Base-by-base conservation (phyloP, 2,888 invertebrate species). In the Orthonychiurus folsomi region DNA sequence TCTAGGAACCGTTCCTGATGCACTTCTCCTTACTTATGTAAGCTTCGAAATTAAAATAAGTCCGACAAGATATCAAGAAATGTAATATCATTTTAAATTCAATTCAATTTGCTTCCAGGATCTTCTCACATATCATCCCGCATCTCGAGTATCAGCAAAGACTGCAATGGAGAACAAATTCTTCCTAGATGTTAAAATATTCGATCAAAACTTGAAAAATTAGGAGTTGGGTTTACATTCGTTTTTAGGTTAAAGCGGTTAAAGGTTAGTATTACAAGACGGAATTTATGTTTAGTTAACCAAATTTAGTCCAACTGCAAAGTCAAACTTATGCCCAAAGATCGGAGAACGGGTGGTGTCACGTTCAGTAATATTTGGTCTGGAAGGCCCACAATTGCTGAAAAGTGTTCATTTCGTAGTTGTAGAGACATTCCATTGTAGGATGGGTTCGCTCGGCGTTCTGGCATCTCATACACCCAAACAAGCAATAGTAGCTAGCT, bases 121-220 rank as follows among this genome's bases (percentile, higher is more conserved):
- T 75, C 80, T 83, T 77, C 76, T 82, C 74, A 76, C 79, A 65
- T 84, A 82, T 75, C 79, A 82, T 69, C 83, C 84, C 23, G 74
- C 77, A n/a, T 72, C 76, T 28, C 76, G 84, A 62, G 78, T 83
- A 59, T 78, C 79, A 21, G 81, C 82, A 25, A 79, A 79, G 70
- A 76, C 75, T 48, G 80, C 81, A 9, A 74, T 83, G 63, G 73
- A 75, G n/a, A 82, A 83, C 72, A 75, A 76, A 1, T 84, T 80
- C 75, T 82, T 83, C 66, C 62, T 72, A 55, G 73, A 75, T 64
- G 67, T 74, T 2, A 69, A 74, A 58, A 62, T 25, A 37, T 37
- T 37, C 15, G 37, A 5, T 15, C 37, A 37, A 37, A 5, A 9
- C 5, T 37, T 37, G 37, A 37, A 37, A 37, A 37, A 5, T 37